A percentile compares a stretch with the other conserved stretches of the same genome.
phyloP scores from a whole-genome alignment of 2,797 vertebrate species.

The Enteromius radiatus region DNA sequence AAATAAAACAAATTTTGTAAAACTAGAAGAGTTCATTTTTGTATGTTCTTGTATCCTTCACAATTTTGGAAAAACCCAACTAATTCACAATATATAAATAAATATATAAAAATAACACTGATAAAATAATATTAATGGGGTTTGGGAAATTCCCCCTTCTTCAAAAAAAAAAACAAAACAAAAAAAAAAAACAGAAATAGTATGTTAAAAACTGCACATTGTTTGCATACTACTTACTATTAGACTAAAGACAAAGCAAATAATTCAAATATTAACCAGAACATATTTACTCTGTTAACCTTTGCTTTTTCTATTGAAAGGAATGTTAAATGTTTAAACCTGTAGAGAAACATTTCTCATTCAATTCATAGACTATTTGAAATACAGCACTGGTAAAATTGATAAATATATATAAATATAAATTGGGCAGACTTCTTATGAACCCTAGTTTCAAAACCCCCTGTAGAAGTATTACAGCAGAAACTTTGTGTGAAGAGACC shows the following conservation, averaged over 20 bases:
- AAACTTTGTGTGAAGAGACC: not conserved
- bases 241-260: not conserved
- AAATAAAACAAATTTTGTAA: not conserved
- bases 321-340: not conserved
- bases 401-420: not conserved
- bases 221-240: not conserved
- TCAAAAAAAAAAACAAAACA: no score
- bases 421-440: not conserved
- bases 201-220: not conserved
- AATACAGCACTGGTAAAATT: not conserved
- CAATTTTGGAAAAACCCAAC: no score
- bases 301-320: not conserved
- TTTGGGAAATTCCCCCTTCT: not conserved
- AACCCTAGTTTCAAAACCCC: not conserved
- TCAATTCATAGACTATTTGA: not conserved
- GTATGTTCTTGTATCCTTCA: no score
- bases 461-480: not conserved
- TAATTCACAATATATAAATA: not conserved
- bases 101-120: not conserved
- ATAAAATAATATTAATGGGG: not conserved
- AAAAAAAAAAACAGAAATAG: not conserved
- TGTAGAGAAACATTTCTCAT: not conserved
- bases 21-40: not conserved
- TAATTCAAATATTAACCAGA: not conserved
- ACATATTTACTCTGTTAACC: not conserved